Conservation (phyloP, 1,140 invertebrate species). For the Lepidurus apus region DNA sequence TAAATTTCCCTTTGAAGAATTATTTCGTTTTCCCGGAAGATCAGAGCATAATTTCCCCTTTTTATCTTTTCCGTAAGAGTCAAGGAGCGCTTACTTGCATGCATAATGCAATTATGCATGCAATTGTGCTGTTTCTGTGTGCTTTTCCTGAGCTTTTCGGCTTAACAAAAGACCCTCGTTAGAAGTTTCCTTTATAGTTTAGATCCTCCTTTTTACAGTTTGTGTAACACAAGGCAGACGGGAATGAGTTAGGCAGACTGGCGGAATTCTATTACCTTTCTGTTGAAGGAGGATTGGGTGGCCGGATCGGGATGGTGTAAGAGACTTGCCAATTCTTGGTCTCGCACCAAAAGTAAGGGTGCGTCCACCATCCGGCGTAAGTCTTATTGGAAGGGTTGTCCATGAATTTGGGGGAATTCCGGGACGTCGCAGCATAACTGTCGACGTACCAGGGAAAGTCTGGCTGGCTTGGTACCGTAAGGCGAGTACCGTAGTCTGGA, state of each 20-base stretch:
- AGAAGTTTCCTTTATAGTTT: too few relatives aligned
- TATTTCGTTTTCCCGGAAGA: too few relatives aligned
- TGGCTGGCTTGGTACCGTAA: neutral
- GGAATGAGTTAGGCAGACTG: neutral
- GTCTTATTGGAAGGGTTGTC: slow-evolving; percentile 54
- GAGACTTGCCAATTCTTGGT: slow-evolving; percentile 66
- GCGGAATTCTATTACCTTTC: neutral
- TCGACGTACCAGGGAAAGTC: slow-evolving; percentile 33
- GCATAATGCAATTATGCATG: too few relatives aligned
- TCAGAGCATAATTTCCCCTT: too few relatives aligned
- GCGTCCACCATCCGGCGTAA: slow-evolving; percentile 71
- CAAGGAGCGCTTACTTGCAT: too few relatives aligned
- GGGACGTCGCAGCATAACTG: neutral
- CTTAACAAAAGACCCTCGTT: too few relatives aligned
- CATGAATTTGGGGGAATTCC: slow-evolving; percentile 61
- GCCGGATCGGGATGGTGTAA: slow-evolving; percentile 62
- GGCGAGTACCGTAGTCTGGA: neutral
- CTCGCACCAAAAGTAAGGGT: slow-evolving; percentile 69
- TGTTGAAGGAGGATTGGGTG: neutral
- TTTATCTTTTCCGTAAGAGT: too few relatives aligned
- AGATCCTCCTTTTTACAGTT: too few relatives aligned
- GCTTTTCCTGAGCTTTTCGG: too few relatives aligned
- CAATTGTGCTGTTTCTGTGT: too few relatives aligned
- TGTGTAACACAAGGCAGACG: neutral
- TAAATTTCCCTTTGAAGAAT: too few relatives aligned